These are phyloP conservation scores for Caenorhabditis uteleia DNA, from an alignment of 2,888 invertebrate genomes.

Conservation along the genomic window DNA sequence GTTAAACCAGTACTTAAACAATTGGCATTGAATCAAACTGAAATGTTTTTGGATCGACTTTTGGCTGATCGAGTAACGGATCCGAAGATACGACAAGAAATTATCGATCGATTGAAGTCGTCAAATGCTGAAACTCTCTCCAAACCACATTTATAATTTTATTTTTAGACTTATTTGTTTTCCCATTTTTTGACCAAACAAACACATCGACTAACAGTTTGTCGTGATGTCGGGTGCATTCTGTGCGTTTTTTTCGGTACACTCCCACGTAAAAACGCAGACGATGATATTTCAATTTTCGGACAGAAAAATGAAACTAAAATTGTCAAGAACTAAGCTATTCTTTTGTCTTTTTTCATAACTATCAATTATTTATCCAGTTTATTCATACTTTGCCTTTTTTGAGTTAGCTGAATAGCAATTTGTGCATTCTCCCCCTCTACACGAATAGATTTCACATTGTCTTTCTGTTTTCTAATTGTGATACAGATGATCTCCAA, in stretches of 20 bases:
- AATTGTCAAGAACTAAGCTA: no score
- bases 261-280: slow-evolving; percentile 14
- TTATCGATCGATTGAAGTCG: slow-evolving; percentile 17
- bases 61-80: slow-evolving; percentile 35
- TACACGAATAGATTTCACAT: no score
- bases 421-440: no score
- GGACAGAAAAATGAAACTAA: no score
- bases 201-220: no score
- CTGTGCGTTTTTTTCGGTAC: slow-evolving; percentile 8
- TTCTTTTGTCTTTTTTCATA: no score
- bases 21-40: slow-evolving; percentile 48
- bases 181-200: background rate
- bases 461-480: no score
- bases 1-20: slow-evolving; percentile 50
- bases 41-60: slow-evolving; percentile 44
- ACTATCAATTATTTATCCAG: no score
- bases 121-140: slow-evolving; percentile 4
- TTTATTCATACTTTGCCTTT: no score
- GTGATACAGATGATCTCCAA: no score
- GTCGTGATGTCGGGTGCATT: slow-evolving; percentile 9
- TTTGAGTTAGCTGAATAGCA: no score
- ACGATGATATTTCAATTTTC: slow-evolving; percentile 28
- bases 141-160: background rate
- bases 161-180: background rate
- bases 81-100: slow-evolving; percentile 16